Evolutionary conservation across 1,140 invertebrate species (phyloP), one percentile per base, ranked within the genome.

Genomic region (Drosophila serrata): DNA sequence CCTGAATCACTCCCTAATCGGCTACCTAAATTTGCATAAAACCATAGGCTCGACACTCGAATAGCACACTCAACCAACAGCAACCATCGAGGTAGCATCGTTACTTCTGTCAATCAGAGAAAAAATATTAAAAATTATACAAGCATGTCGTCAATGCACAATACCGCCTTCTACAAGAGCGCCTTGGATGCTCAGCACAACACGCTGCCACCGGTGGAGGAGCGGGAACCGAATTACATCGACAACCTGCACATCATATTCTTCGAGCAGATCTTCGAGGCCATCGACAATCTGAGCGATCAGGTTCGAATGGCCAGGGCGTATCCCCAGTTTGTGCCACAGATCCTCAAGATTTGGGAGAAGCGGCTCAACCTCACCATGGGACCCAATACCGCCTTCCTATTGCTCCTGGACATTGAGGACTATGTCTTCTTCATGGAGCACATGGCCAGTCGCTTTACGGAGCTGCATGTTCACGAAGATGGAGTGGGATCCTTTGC

Each of bases 361-460:
- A 79, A 65, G 29, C 49, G 60, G 12, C 49, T 76, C 8, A 48
- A 75, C n/a, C 55, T 79, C 19, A 63, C 84, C 9, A 45, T 85
- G 0, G 85, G 85, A 4, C 85, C 85, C 1, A 90, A 90, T 4
- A 90, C 81, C 1, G 42, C 60, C 0, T 90, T 79, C 8, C 8
- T 90, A 39, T 49, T 65, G 3, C 48, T 81, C 4, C 70, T 90
- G 6, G 74, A 81, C 57, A 85, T 90, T 29, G 86, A 90, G 35
- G 86, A 90, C 17, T 90, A 90, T 55, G 81, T 81, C 0, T 90
- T 90, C 60, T 90, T 90, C 17, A 90, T 90, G 85, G 67, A 78
- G 6, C 51, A 90, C n/a, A 90, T 90, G 86, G 43, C 67, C 15
- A 42, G 43, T 4, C 62, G 57, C 15, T 90, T 90, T 19, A 81